Base-by-base conservation (phyloP, 2,888 invertebrate genomes). In the Torymus aiolomorphi region DNA sequence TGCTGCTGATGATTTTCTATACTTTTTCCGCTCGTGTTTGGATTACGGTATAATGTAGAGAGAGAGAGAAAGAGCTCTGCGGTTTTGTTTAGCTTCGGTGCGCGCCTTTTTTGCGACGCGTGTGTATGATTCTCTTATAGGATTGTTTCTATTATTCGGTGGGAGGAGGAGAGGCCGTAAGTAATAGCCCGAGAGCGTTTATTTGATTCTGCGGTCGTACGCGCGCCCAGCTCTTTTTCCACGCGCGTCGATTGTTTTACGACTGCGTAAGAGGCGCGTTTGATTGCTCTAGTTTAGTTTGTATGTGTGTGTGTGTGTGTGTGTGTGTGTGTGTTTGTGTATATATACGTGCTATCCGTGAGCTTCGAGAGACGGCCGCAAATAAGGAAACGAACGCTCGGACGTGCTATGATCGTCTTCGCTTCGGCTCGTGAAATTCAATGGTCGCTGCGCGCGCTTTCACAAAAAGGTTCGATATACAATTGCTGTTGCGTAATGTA, bases 171-270 rank as follows among this genome's bases (percentile, higher is more conserved):
- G 24, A 71, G 1, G 42, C 42, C 8, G 42, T 63, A 70, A 57
- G 56, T 63, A 31, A 51, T 16, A 63, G 56, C 57, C 42, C 49
- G 16, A 67, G 16, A 18, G 56, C 56, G 57, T 66, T 75, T 66
- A 66, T 75, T 66, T 66, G 66, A 66, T 65, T 66, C 51, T 57
- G 66, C 65, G 74, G 49, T 75, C 12, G 66, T 42, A 42, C 42
- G 42, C 42, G 42, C 42, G 42, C 42, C 8, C 42, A 42, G 42
- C 42, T 42, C 24, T 66, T 59, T 24, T 59, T 65, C 42, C 42
- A 42, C 57, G 31, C 42, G 31, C 42, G 13, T n/a, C 24, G 65
- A 13, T 24, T 20, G 8, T 59, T 75, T 75, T 66, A 70, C 42
- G 69, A 42, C 49, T 42, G 14, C 24, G 42, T 42, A 42, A 42